phyloP scores from a whole-genome alignment of 2,888 invertebrate genomes.

The Drosophila flavopinicola region DNA sequence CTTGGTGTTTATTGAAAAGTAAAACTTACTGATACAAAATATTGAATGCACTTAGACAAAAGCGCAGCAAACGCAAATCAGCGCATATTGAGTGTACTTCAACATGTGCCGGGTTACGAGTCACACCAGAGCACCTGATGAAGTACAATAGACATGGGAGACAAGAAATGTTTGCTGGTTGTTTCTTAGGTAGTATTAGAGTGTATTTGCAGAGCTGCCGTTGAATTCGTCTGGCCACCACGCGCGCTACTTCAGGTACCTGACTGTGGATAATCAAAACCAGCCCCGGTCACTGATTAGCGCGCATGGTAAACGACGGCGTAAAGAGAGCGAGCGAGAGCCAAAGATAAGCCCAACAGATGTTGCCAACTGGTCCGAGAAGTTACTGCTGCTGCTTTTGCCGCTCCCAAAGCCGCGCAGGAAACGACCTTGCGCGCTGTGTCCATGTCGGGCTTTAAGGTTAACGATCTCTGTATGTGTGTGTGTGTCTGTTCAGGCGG shows the following conservation, averaged over 20 bases:
- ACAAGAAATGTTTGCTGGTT: slow-evolving; percentile 77
- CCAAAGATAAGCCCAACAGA: slow-evolving; percentile 49
- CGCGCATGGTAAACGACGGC: slow-evolving; percentile 88
- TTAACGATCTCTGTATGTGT: slow-evolving; percentile 82
- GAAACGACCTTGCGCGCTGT: slow-evolving; percentile 83
- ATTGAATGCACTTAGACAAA: not conserved
- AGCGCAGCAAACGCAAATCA: slow-evolving; percentile 65
- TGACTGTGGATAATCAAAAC: slow-evolving; percentile 89
- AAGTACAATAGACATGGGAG: slow-evolving; percentile 99
- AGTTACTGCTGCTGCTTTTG: slow-evolving; percentile 9
- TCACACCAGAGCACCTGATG: slow-evolving; percentile 99
- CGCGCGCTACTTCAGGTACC: slow-evolving; percentile 99
- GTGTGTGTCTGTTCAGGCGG: slow-evolving; percentile 43
- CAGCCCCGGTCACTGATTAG: slow-evolving; percentile 95
- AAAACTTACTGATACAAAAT: not conserved
- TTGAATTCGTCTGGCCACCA: slow-evolving; percentile 85
- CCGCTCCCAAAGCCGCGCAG: slow-evolving; percentile 36
- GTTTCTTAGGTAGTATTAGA: not conserved
- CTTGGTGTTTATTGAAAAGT: slow-evolving; percentile 20
- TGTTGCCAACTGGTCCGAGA: slow-evolving; percentile 50
- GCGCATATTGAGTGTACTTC: slow-evolving; percentile 98
- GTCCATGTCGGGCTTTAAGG: slow-evolving; percentile 81
- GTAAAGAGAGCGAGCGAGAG: slow-evolving; percentile 3
- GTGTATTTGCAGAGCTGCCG: slow-evolving; percentile 1
- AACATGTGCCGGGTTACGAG: slow-evolving; percentile 97